Evolutionary conservation across 2,888 invertebrate species (phyloP).

Genomic region (Tachina grossa): DNA sequence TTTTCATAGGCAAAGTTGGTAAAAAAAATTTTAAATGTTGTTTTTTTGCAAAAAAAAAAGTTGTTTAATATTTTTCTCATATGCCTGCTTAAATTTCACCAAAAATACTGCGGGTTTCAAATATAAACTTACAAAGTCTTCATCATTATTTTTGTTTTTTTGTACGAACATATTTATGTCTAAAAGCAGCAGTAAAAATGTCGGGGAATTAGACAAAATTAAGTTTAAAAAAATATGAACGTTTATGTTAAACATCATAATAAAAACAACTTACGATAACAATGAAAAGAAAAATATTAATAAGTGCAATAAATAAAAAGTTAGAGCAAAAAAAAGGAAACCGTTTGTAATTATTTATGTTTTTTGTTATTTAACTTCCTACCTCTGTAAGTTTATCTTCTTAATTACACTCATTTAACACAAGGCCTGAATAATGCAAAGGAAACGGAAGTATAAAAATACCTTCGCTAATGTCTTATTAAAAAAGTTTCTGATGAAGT

Average conservation of each 20-base stretch:
- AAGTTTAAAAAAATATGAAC: constrained; percentile 57
- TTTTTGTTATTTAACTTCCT: not conserved
- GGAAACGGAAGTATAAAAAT: not conserved
- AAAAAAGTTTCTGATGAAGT: not conserved
- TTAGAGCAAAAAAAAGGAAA: constrained; percentile 1
- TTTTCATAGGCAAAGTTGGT: too few species aligned
- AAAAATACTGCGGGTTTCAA: too few species aligned
- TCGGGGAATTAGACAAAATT: constrained; percentile 56
- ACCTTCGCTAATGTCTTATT: not conserved
- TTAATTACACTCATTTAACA: constrained; percentile 27
- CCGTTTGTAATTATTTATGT: not conserved
- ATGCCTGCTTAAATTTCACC: too few species aligned
- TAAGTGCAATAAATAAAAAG: not conserved
- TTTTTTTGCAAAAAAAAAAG: too few species aligned
- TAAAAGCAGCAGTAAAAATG: constrained; percentile 30
- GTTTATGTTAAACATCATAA: constrained; percentile 29
- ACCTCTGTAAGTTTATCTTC: constrained; percentile 5
- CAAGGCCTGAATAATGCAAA: not conserved
- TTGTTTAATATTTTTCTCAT: too few species aligned
- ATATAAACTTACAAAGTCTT: too few species aligned
- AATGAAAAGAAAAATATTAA: constrained; percentile 7
- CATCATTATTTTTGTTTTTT: too few species aligned
- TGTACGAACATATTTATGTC: too few species aligned
- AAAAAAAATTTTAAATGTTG: too few species aligned
- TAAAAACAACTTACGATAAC: constrained; percentile 20